These are phyloP conservation scores for Trachelus tabidus DNA, from an alignment of 2,888 invertebrate species.

Conservation along the genomic window DNA sequence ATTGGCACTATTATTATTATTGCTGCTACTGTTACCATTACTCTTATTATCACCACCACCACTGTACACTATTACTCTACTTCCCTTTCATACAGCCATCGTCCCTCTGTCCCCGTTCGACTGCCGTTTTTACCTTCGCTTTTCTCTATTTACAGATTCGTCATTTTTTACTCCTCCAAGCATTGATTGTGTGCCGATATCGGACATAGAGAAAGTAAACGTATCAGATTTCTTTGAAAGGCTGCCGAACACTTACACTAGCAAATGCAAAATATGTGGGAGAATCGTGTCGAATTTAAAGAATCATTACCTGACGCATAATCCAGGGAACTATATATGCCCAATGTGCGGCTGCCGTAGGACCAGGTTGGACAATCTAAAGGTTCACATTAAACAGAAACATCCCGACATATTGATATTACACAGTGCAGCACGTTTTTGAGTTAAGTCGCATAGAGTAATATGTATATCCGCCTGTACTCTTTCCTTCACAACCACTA, in stretches of 20 bases:
- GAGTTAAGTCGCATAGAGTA: constrained; percentile 12
- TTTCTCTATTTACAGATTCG: constrained; percentile 57
- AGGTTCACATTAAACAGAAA: constrained; percentile 55
- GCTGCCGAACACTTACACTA: constrained; percentile 45
- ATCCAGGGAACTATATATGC: constrained; percentile 57
- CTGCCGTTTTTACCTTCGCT: constrained; percentile 26
- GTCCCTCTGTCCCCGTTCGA: constrained; percentile 20
- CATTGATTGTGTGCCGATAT: constrained; percentile 47
- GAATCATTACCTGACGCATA: constrained; percentile 57
- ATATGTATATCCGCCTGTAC: not conserved
- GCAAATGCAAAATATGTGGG: constrained; percentile 58
- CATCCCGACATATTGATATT: constrained; percentile 46
- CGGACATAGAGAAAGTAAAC: constrained; percentile 47
- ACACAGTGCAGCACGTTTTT: constrained; percentile 11
- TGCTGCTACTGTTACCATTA: not conserved
- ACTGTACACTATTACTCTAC: constrained; percentile 4
- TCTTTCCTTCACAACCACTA: not conserved
- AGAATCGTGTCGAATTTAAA: constrained; percentile 58
- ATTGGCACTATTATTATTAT: not conserved
- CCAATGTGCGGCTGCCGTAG: constrained; percentile 56
- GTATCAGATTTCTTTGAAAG: constrained; percentile 51
- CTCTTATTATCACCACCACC: not conserved
- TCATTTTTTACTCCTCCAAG: constrained; percentile 51
- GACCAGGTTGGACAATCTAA: constrained; percentile 53
- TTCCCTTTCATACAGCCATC: constrained; percentile 17